Base-by-base conservation (phyloP, 2,888 invertebrate species). In the Gibbula magus region DNA sequence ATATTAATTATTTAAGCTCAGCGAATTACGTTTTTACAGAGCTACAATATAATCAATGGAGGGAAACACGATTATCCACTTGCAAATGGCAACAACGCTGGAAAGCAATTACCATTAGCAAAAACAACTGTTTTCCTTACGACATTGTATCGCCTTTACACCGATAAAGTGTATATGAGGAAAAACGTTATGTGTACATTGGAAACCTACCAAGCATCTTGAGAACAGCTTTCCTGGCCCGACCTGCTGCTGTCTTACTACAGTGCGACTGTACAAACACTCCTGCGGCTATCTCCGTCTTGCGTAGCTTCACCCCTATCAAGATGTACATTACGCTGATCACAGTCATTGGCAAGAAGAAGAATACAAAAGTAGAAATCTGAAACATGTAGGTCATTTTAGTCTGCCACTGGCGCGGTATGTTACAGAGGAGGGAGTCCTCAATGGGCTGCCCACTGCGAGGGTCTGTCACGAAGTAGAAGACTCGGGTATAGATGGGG, bases 291-390 rank as follows among this genome's bases (percentile, higher is more conserved):
- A 39, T 39, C 45, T 83, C 81, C 18, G 81, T 79, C 74, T 74
- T 74, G 13, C 74, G 2, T 29, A 92, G 88, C 1, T 89, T 86
- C 39, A 91, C 79, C n/a, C 92, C 91, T 29, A 92, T 92, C 51
- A 88, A 83, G n/a, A 90, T 82, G 93, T 98, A 98, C 76, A 98
- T 94, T 25, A 96, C 94, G 84, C 96, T 94, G 88, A 98, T 96
- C 35, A 97, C 93, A 1, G 96, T 85, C 92, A 95, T 94, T 0
- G 96, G 96, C 25, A 95, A 93, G 77, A 97, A 94, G 94, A 98
- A 98, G 93, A 97, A 97, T 85, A 96, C 94, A 82, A 96, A 94
- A 85, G 96, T 96, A 91, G 97, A 97, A 56, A 96, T 92, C 91
- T 97, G 97, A 90, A 96, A 95, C 13, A 97, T 93, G 0, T 87